Evolutionary conservation across 2,888 invertebrate genomes (phyloP), one percentile per base, ranked within the genome.

Genomic region (Machimus rusticus): DNA sequence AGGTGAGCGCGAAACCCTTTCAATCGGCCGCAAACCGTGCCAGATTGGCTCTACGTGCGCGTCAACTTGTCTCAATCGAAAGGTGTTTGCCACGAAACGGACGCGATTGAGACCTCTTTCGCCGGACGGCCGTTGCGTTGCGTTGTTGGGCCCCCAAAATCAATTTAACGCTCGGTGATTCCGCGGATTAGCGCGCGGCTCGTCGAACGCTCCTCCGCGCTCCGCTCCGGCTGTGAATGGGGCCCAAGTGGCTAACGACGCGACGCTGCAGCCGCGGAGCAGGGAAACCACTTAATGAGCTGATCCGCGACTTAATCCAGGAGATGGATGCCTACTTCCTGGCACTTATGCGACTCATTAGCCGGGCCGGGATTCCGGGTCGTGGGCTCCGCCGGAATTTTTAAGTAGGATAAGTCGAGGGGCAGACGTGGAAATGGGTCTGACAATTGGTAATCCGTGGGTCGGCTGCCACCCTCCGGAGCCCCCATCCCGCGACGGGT

Each of bases 81-180:
- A 87, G 87, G 87, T 87, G 87, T 87, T 81, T 79, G 57, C 46
- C 66, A 34, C 81, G 57, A n/a, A 39, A n/a, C 76, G 76, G 9
- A 19, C 66, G 39, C 34, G 85, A 85, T 85, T 85, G 31, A 85
- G 85, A 85, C 74, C 74, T 85, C 66, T 66, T 84, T 57, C 23
- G 34, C 43, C 31, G 78, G 16, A 14, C 81, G 46, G 28, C 34
- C 6, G 19, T 37, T n/a, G n/a, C n/a, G n/a, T n/a, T n/a, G n/a
- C n/a, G n/a, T n/a, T 82, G 57, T 23, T 74, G 37, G 28, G 51
- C 43, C 79, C 85, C 85, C 85, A 85, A 85, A 87, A 87, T 87
- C 87, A 87, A 87, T 87, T 87, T 87, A 81, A 87, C 87, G 87
- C 43, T 87, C 79, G 37, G 39, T 79, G 87, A 87, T 81, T 87